Evolutionary conservation across 2,113 vertebrate genomes (phyloP).

Genomic region (Macrotis lagotis): DNA sequence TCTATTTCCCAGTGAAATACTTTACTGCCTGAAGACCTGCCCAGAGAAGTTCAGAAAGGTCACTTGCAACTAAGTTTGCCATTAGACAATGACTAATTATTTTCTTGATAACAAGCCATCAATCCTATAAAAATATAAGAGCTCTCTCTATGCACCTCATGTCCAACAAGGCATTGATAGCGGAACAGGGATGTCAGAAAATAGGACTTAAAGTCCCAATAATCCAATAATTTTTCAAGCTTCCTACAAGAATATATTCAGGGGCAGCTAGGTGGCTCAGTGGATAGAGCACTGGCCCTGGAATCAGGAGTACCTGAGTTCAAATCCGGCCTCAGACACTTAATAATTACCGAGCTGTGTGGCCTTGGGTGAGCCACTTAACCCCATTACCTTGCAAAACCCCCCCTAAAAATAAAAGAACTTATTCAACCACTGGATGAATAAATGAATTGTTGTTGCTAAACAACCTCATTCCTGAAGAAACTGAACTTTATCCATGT

Average conservation of each 20-base stretch:
- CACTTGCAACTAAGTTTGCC: neutral
- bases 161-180: neutral
- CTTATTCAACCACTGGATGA: neutral
- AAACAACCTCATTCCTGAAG: neutral
- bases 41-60: neutral
- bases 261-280: too few species aligned
- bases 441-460: neutral
- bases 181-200: neutral
- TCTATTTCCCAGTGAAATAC: neutral
- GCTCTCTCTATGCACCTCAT: neutral
- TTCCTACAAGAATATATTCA: neutral
- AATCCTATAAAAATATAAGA: neutral
- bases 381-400: too few species aligned
- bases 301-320: too few species aligned
- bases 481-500: neutral
- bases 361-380: too few species aligned
- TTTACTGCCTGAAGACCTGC: neutral
- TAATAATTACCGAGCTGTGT: too few species aligned
- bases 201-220: neutral
- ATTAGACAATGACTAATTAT: neutral
- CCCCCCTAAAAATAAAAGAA: too few species aligned
- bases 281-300: too few species aligned
- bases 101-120: neutral
- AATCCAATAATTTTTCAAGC: neutral
- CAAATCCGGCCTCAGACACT: too few species aligned